phyloP scores from a whole-genome alignment of 2,888 invertebrate genomes.

The Xanthia icteritia region DNA sequence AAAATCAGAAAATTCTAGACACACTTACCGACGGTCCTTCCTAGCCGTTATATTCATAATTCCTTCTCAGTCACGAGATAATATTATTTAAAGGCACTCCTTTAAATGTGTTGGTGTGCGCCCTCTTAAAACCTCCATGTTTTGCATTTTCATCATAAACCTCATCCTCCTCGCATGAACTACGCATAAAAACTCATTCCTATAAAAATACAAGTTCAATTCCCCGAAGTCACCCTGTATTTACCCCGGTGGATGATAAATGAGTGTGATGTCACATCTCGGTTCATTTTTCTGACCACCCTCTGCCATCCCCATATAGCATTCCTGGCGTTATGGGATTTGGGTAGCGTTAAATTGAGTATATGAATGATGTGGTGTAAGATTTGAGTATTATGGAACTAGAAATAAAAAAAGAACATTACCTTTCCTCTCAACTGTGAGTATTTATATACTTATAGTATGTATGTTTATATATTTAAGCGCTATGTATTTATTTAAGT shows the following conservation, averaged over 20 bases:
- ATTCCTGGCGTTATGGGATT: slow-evolving; percentile 64
- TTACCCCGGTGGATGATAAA: slow-evolving; percentile 68
- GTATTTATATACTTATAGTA: too few species aligned
- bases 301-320: slow-evolving; percentile 43
- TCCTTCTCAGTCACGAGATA: too few species aligned
- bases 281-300: slow-evolving; percentile 69
- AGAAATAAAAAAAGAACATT: neutral
- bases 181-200: slow-evolving; percentile 37
- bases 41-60: too few species aligned
- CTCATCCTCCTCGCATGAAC: neutral
- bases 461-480: too few species aligned
- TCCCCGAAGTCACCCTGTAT: slow-evolving; percentile 66
- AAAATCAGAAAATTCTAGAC: too few species aligned
- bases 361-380: slow-evolving; percentile 52
- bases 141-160: neutral
- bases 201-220: slow-evolving; percentile 60
- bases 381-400: slow-evolving; percentile 40
- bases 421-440: too few species aligned
- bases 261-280: slow-evolving; percentile 68
- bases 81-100: too few species aligned
- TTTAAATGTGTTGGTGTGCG: too few species aligned
- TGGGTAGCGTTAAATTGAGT: slow-evolving; percentile 65
- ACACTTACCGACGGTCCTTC: too few species aligned
- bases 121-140: neutral
- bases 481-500: too few species aligned